phyloP scores from a whole-genome alignment of 2,113 vertebrate species.

The Falco punctatus region DNA sequence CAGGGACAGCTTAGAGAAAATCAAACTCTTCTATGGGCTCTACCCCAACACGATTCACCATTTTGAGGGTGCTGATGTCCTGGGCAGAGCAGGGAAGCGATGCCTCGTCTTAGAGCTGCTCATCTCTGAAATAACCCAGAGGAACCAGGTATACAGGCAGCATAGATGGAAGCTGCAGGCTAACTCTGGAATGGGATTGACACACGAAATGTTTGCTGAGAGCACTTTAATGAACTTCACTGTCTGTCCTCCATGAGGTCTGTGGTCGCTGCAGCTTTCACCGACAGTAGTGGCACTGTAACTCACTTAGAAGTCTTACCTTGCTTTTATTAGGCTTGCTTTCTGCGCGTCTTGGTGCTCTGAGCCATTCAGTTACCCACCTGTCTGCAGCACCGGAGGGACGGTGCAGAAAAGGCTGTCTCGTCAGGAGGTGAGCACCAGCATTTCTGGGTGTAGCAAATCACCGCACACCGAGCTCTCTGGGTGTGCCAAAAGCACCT shows the following conservation, averaged over 20 bases:
- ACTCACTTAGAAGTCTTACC: neutral
- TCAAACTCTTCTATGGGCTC: neutral
- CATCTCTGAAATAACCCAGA: rapidly evolving
- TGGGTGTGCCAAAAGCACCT: neutral
- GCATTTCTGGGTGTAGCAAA: neutral
- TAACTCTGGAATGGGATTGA: neutral
- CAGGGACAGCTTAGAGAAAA: neutral
- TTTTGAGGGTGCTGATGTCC: neutral
- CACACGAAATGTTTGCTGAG: neutral
- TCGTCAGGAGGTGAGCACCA: rapidly evolving
- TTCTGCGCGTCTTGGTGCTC: neutral
- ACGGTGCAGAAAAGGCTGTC: rapidly evolving
- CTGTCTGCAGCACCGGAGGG: neutral
- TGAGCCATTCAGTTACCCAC: neutral
- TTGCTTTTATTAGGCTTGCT: neutral
- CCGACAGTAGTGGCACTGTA: neutral
- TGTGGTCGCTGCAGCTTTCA: neutral
- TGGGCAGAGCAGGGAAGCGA: neutral
- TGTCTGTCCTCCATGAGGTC: neutral
- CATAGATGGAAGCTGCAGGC: neutral
- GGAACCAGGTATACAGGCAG: neutral
- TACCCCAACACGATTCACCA: neutral
- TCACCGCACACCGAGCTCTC: neutral
- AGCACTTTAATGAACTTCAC: neutral
- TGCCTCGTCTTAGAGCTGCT: neutral